phyloP scores from a whole-genome alignment of 2,797 vertebrate species.

The Onychomys arenicola region DNA sequence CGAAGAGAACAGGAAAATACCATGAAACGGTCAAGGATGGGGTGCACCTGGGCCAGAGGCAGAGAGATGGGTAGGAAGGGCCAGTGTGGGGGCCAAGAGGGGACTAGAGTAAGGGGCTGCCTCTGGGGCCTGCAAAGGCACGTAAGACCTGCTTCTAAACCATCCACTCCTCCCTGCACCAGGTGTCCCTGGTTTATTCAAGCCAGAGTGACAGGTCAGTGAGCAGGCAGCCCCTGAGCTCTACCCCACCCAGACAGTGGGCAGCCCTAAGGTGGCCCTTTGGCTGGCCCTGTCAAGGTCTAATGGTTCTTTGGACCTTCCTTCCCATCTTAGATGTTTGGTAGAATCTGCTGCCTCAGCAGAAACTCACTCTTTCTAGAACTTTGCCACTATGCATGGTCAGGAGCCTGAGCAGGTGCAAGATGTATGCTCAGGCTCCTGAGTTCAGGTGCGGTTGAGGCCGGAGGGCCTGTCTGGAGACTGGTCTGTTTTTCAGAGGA shows the following conservation, averaged over 20 bases:
- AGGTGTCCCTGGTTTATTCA: not conserved
- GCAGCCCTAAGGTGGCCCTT: not conserved
- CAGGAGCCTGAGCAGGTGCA: not conserved
- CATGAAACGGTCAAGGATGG: not conserved
- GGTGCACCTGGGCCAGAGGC: not conserved
- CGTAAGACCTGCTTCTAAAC: not conserved
- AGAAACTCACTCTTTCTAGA: not conserved
- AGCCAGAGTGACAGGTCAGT: not conserved
- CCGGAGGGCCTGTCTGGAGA: not conserved
- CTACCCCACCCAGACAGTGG: not conserved
- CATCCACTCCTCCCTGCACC: not conserved
- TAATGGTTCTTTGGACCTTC: not conserved
- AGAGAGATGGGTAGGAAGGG: not conserved
- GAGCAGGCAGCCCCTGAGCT: not conserved
- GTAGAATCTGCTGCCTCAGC: not conserved
- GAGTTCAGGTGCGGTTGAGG: not conserved
- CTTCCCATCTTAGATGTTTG: not conserved
- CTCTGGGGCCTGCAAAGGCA: not conserved
- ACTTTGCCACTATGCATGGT: not conserved
- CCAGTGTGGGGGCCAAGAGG: not conserved
- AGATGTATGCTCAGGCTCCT: not conserved
- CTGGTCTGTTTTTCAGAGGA: not conserved
- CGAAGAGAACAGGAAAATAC: constrained; percentile 1
- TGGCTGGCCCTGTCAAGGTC: fast-evolving
- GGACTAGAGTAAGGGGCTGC: not conserved